Conservation (phyloP, 2,888 invertebrate genomes). For the Agriotes lineatus region DNA sequence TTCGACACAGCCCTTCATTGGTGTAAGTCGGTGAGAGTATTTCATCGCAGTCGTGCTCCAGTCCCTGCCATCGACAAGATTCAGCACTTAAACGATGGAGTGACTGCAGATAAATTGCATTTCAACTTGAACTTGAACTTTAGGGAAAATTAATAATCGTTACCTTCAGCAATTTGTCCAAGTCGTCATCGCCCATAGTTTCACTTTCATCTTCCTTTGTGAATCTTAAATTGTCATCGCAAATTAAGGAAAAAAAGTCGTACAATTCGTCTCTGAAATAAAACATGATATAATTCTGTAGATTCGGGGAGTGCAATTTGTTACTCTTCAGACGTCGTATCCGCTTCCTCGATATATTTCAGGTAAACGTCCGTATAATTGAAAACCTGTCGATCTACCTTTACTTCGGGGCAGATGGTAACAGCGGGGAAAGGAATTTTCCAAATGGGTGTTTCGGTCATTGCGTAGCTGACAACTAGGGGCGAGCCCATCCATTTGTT, state of each 20-base stretch:
- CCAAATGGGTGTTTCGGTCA: slow-evolving; percentile 78
- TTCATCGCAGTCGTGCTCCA: neutral
- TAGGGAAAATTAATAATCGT: neutral
- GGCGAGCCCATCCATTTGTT: slow-evolving; percentile 80
- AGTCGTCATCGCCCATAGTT: too few species aligned
- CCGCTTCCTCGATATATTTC: neutral
- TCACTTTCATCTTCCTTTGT: too few species aligned
- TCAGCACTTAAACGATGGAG: too few species aligned
- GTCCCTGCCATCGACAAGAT: neutral
- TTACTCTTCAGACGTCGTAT: neutral
- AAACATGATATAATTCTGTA: too few species aligned
- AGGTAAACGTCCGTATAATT: slow-evolving; percentile 67
- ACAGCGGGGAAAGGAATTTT: slow-evolving; percentile 68
- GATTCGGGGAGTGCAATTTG: too few species aligned
- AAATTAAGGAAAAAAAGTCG: too few species aligned
- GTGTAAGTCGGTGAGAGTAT: slow-evolving; percentile 55
- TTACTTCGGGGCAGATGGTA: slow-evolving; percentile 70
- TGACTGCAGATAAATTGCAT: too few species aligned
- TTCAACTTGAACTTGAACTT: too few species aligned
- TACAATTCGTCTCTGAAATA: too few species aligned
- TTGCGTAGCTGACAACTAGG: slow-evolving; percentile 82
- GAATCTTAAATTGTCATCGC: too few species aligned
- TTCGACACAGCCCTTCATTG: slow-evolving; percentile 24
- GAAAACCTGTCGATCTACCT: slow-evolving; percentile 70
- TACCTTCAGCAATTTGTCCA: too few species aligned